Percentiles rank a stretch among this genome's conserved stretches.
Conservation (phyloP, 2,888 invertebrate species). For the Eristalis arbustorum region DNA sequence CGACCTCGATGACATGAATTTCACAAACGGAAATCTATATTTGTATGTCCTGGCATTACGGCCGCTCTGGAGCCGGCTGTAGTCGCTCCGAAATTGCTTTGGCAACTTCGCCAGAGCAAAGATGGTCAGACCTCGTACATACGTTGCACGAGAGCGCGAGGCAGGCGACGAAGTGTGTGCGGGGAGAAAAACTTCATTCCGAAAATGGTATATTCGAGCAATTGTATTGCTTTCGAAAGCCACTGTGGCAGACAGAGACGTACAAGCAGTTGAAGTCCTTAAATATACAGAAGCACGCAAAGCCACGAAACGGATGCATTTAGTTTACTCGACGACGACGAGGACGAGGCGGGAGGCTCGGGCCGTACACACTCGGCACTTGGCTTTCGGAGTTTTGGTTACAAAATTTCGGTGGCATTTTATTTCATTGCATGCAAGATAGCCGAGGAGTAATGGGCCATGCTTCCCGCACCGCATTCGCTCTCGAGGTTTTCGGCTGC, state of each 20-base stretch:
- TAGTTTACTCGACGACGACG: slow-evolving; percentile 12
- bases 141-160: background rate
- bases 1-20: slow-evolving; percentile 54
- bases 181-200: slow-evolving; percentile 26
- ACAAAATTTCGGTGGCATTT: slow-evolving; percentile 51
- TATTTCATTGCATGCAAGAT: slow-evolving; percentile 49
- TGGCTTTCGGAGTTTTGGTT: slow-evolving; percentile 47
- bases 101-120: slow-evolving; percentile 3
- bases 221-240: slow-evolving; percentile 23
- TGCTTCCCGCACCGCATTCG: background rate
- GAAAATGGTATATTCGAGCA: slow-evolving; percentile 47
- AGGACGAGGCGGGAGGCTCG: background rate
- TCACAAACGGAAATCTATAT: slow-evolving; percentile 46
- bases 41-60: slow-evolving; percentile 18
- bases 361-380: background rate
- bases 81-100: slow-evolving; percentile 33
- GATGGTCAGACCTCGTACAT: slow-evolving; percentile 31
- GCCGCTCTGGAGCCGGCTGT: background rate
- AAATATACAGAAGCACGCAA: slow-evolving; percentile 56
- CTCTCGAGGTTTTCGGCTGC: slow-evolving; percentile 24
- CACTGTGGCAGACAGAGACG: slow-evolving; percentile 22
- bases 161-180: background rate
- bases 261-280: slow-evolving; percentile 22
- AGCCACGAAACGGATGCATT: slow-evolving; percentile 57
- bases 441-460: background rate